Percentiles rank a stretch among this genome's conserved stretches.
These are phyloP conservation scores for Argyresthia goedartella DNA, from an alignment of 2,888 invertebrate species.

Conservation along the genomic window DNA sequence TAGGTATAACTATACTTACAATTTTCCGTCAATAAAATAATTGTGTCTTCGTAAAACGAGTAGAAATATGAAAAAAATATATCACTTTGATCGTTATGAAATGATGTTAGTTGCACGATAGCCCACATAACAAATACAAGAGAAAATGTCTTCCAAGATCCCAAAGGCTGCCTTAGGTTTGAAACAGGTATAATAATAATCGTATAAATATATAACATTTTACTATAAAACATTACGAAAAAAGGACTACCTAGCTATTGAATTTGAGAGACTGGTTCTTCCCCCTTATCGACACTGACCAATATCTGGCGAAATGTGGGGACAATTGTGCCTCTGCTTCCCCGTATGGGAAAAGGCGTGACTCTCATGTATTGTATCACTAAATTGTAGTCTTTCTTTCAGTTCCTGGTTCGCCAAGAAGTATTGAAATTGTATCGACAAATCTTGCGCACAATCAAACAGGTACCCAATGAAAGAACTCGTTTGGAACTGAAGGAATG, in stretches of 20 bases:
- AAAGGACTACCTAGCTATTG: no score
- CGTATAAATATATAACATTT: no score
- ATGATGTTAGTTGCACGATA: background rate
- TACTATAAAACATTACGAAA: no score
- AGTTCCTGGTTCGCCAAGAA: constrained; percentile 86
- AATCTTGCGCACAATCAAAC: constrained; percentile 76
- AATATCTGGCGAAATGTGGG: no score
- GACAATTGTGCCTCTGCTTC: no score
- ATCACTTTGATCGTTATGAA: no score
- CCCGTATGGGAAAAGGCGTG: no score
- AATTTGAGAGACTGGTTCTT: no score
- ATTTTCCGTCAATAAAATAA: no score
- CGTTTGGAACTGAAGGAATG: constrained; percentile 77
- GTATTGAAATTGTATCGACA: constrained; percentile 82
- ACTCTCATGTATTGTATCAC: constrained; percentile 50
- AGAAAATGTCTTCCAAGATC: constrained; percentile 43
- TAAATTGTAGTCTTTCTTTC: constrained; percentile 24
- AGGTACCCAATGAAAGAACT: constrained; percentile 75
- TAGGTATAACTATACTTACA: constrained; percentile 2
- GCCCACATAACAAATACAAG: background rate
- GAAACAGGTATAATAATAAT: constrained; percentile 73
- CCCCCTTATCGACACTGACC: no score
- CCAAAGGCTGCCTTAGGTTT: constrained; percentile 64
- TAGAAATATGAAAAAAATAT: no score
- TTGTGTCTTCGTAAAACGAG: no score